Base-by-base conservation (phyloP, 2,113 vertebrate genomes). In the Chionodraco myersi region DNA sequence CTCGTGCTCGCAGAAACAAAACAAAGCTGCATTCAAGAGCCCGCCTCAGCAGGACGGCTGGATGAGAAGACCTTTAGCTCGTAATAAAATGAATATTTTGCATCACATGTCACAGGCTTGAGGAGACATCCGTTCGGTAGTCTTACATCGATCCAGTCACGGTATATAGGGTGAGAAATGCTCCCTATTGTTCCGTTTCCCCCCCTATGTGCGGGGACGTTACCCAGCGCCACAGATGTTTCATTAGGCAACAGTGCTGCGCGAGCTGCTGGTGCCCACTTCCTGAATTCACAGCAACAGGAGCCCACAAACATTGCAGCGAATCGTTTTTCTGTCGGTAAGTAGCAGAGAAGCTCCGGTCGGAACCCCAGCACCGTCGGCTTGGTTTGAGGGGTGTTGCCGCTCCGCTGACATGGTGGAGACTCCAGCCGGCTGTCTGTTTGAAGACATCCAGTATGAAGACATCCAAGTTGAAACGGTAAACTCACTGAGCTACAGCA, bases 391-490 rank as follows among this genome's bases (percentile, higher is more conserved):
- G 48, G 21, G 80, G 72, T n/a, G 64, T 49, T 59, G 21, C 49
- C 58, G 60, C 34, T 66, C 2, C 30, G 56, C 63, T 12, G 84
- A 57, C 61, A 92, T 92, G 91, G 86, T 90, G 81, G 91, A 92
- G 79, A 72, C 88, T 60, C 81, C 87, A 6, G 64, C 79, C 14
- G 89, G 49, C 52, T 89, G 82, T 75, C 69, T 88, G 56, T 92
- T 92, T n/a, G 90, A 92, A 51, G 91, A 91, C 79, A 91, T 92
- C 65, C 86, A 91, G 84, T 83, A 90, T 53, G 90, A 91, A 23
- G 91, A 92, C 79, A 92, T 92, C 65, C 79, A 85, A 80, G 86
- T 92, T 3, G 91, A 91, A 78, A 83, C 85, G 90, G 91, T 92
- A 83, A 87, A 79, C 45, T 74, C 80, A 23, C 10, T n/a, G 13